phyloP scores from a whole-genome alignment of 1,140 invertebrate species.

The Caenorhabditis remanei region DNA sequence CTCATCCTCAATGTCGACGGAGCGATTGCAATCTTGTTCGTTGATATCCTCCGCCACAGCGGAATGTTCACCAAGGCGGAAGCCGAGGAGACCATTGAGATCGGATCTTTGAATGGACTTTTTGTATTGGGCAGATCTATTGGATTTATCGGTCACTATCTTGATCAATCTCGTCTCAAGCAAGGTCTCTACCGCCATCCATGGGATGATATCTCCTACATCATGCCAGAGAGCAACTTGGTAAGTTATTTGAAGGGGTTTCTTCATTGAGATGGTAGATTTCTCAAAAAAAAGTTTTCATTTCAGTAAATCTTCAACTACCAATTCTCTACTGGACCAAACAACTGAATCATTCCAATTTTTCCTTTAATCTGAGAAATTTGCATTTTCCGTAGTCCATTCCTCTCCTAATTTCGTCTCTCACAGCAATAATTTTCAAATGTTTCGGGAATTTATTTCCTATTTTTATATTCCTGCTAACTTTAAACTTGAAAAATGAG shows the following conservation, averaged over 20 bases:
- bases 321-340: background rate
- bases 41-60: constrained; percentile 90
- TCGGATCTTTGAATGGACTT: constrained; percentile 96
- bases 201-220: constrained; percentile 99
- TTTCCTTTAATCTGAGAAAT: background rate
- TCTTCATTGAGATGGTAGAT: no score
- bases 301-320: background rate
- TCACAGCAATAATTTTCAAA: background rate
- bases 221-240: constrained; percentile 85
- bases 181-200: constrained; percentile 99
- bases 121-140: constrained; percentile 98
- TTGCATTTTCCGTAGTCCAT: constrained; percentile 9
- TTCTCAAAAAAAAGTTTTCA: background rate
- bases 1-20: constrained; percentile 99
- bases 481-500: no score
- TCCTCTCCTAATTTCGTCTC: no score
- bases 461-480: background rate
- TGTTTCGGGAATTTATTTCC: background rate
- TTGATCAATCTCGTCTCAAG: constrained; percentile 98
- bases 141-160: constrained; percentile 98
- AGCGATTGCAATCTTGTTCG: constrained; percentile 95
- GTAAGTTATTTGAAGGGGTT: background rate
- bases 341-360: background rate
- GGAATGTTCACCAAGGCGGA: constrained; percentile 95
- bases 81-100: constrained; percentile 94